Base-by-base conservation (phyloP, 2,797 vertebrate species). In the Diplodus puntazzo region DNA sequence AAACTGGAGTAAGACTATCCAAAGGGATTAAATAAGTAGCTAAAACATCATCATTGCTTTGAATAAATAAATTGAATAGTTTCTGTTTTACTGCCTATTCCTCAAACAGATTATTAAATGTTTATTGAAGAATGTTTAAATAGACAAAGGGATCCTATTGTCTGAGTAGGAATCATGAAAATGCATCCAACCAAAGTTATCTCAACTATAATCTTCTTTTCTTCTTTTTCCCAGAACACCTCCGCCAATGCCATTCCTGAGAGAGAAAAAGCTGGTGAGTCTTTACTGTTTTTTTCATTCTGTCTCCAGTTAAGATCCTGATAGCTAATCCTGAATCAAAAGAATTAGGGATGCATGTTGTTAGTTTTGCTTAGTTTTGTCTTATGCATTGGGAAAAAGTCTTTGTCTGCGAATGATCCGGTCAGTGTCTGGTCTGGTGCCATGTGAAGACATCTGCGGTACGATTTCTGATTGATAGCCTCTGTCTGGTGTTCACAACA, bases 191-290 rank as follows among this genome's bases (percentile, higher is more conserved):
- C 65, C n/a, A 23, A 66, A 72, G 27, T 27, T 23, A 71, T 77
- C n/a, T 27, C 1, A 60, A 25, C 25, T 50, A 2, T 49, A 50
- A 52, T 53, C 2, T 59, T 73, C 43, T 75, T 65, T 8, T 64
- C 50, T 71, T 85, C 25, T 92, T 50, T 88, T 83, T 90, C 66
- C 42, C 83, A 95, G 95, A 89, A 42, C 61, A 77, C 73, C 9
- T 66, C 84, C 13, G 12, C 75, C n/a, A 16, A 27, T 3, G 27
- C 27, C 27, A 27, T 90, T 63, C 81, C 85, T 25, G 92, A 94
- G 66, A 93, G 88, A 79, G 84, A 89, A 86, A 88, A 87, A 83
- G 92, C 88, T 27, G 95, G 95, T 96, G 82, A 91, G 95, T 91
- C 4, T 8, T 76, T 25, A 25, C 30, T 60, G 3, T 42, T 69